Conservation (phyloP, 1,140 invertebrate species). For the Homalodisca vitripennis region DNA sequence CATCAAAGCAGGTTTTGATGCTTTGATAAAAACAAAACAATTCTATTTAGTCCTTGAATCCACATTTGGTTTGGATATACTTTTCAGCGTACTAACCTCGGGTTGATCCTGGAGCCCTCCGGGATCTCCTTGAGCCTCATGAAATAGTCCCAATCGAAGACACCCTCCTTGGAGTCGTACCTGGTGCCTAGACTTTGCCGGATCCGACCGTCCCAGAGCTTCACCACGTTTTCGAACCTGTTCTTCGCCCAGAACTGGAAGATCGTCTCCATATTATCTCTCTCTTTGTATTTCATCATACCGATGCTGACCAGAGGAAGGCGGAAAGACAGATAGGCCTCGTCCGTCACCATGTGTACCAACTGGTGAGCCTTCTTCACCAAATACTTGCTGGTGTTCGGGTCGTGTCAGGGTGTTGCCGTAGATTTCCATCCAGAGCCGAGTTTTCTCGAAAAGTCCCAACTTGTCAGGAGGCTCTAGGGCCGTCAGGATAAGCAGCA, state of each 20-base stretch:
- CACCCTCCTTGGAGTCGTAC: slow-evolving; percentile 74
- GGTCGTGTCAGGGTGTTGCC: slow-evolving; percentile 77
- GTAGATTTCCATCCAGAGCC: slow-evolving; percentile 74
- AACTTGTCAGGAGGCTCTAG: slow-evolving; percentile 63
- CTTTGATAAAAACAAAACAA: too few relatives aligned
- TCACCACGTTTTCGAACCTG: slow-evolving; percentile 62
- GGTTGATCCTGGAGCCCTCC: slow-evolving; percentile 59
- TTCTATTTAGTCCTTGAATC: too few relatives aligned
- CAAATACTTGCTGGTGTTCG: slow-evolving; percentile 71
- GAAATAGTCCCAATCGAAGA: slow-evolving; percentile 88
- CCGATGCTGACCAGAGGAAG: slow-evolving; percentile 64
- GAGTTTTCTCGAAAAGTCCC: slow-evolving; percentile 68
- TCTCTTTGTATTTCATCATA: slow-evolving; percentile 70
- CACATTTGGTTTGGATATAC: too few relatives aligned
- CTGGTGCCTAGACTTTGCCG: slow-evolving; percentile 59
- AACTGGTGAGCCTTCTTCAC: slow-evolving; percentile 61
- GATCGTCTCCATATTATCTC: slow-evolving; percentile 77
- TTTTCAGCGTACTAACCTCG: slow-evolving; percentile 42
- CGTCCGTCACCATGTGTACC: slow-evolving; percentile 65
- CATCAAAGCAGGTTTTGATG: too few relatives aligned
- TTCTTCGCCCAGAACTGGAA: slow-evolving; percentile 74
- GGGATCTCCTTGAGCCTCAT: slow-evolving; percentile 68
- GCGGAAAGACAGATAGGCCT: slow-evolving; percentile 58
- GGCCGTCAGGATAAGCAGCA: slow-evolving; percentile 68
- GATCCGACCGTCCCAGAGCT: slow-evolving; percentile 71